Percentiles rank a stretch among this genome's conserved stretches.
Conservation (phyloP, 2,113 vertebrate genomes). For the Gracilinanus agilis region DNA sequence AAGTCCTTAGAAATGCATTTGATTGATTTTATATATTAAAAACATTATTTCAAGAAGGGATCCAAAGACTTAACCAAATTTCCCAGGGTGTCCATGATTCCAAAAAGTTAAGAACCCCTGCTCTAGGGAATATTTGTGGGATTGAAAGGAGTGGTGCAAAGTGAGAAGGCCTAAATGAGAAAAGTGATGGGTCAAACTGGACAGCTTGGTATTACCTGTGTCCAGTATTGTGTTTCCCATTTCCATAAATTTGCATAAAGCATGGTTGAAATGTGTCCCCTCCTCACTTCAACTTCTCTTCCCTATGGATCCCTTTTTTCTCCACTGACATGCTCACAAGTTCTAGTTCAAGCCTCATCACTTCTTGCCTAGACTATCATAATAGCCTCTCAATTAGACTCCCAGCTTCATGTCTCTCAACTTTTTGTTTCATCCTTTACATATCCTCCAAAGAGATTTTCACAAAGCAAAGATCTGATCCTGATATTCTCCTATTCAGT, state of each 20-base stretch:
- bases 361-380: no score
- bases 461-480: no score
- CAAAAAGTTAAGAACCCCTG: background rate
- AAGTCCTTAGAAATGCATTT: background rate
- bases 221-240: background rate
- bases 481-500: no score
- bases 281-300: no score
- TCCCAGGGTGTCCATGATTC: background rate
- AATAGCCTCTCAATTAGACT: no score
- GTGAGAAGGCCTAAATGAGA: background rate
- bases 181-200: background rate
- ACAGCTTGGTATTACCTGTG: background rate
- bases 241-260: background rate
- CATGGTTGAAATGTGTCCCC: background rate
- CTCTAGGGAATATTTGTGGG: background rate
- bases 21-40: background rate
- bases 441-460: no score
- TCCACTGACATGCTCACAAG: no score
- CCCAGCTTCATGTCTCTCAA: no score
- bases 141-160: background rate
- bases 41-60: background rate
- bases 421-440: no score
- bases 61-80: background rate
- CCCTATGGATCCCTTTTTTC: no score
- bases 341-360: no score